Base-by-base conservation (phyloP, 2,797 vertebrate genomes). In the Acipenser transmontanus region DNA sequence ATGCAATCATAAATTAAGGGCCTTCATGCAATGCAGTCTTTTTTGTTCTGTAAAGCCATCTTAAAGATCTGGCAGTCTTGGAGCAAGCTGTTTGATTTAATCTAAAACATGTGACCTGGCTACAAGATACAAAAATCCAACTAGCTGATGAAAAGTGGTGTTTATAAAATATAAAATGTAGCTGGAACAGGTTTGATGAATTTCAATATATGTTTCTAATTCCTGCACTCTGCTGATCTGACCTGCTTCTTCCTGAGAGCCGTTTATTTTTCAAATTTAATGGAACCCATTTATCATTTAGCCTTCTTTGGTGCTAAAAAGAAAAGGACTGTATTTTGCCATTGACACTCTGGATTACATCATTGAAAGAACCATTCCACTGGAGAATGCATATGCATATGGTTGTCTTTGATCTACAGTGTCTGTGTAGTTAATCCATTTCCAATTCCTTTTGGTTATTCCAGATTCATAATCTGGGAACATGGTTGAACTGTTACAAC, bases 251-350 rank as follows among this genome's bases (percentile, higher is more conserved):
- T 83, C 79, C 69, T 80, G 50, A 72, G 66, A 74, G 34, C 34
- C 34, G 75, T 3, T 6, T 78, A 75, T 74, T 64, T 73, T 66
- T 77, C 77, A 70, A 74, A 63, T 82, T 83, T 76, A 79, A 82
- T 80, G 76, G 74, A 73, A 71, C 69, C 72, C 82, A 83, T 89
- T 89, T 77, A 84, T 88, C 81, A 79, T 73, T 64, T 70, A 72
- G 78, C 80, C 76, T 75, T 78, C 74, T 74, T 75, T 65, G 62
- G n/a, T 47, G 12, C 54, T 71, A 74, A 81, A 59, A 52, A 8
- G 59, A 54, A 76, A 76, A 71, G 11, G 6, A 2, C 17, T 62
- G 69, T 17, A 69, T 77, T 59, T 76, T 72, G 34, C 56, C 67
- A 6, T 65, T 34, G 34, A 14, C 61, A 59, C 64, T 17, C 17